phyloP scores from a whole-genome alignment of 2,888 invertebrate species.

The Allygus modestus region DNA sequence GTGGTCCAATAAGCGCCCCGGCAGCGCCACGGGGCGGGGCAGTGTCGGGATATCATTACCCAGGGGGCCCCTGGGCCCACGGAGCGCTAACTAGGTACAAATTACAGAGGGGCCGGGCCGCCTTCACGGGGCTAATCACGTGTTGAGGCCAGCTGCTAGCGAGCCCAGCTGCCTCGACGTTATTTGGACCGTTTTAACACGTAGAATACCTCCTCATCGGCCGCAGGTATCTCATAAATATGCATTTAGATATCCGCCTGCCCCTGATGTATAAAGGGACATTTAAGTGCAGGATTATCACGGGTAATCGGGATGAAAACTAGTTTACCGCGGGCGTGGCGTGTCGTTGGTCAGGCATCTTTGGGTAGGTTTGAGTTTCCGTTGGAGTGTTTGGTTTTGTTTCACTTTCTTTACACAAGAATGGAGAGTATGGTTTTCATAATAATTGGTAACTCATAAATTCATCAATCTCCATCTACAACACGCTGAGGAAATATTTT shows the following conservation, averaged over 20 bases:
- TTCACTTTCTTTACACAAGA: no score
- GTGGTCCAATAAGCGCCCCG: background rate
- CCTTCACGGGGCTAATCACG: constrained; percentile 15
- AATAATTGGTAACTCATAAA: no score
- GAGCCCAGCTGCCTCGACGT: background rate
- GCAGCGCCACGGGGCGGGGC: constrained; percentile 4
- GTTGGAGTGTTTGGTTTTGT: background rate
- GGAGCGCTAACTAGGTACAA: constrained; percentile 41
- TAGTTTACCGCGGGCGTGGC: background rate
- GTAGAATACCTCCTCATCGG: constrained; percentile 22
- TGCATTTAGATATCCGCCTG: constrained; percentile 39
- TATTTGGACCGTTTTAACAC: constrained; percentile 39
- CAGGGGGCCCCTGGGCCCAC: background rate
- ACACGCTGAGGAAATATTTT: no score
- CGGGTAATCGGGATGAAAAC: constrained; percentile 2
- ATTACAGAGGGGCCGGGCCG: constrained; percentile 29
- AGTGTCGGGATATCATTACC: constrained; percentile 31
- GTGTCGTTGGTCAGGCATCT: background rate
- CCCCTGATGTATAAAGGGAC: background rate
- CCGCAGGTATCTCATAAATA: constrained; percentile 33
- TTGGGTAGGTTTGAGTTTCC: background rate
- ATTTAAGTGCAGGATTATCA: constrained; percentile 25
- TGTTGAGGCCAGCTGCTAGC: constrained; percentile 20
- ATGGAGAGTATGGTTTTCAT: no score
- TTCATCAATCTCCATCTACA: no score